Evolutionary conservation across 2,888 invertebrate genomes (phyloP).

Genomic region (Melinopterus prodromus): DNA sequence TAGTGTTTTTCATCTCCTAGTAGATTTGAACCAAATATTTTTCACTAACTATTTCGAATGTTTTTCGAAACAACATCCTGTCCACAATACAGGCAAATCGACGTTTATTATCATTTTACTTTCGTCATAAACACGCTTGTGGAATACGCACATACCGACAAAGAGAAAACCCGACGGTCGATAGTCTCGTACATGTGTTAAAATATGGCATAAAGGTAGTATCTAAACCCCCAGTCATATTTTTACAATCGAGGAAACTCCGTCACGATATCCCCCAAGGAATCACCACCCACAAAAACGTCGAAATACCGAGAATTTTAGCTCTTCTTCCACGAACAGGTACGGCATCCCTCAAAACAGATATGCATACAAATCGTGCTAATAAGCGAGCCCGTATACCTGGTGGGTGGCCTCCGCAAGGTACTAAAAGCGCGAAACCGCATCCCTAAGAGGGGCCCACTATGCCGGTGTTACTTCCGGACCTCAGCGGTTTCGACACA

Average conservation of each 20-base stretch:
- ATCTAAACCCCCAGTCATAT: background rate
- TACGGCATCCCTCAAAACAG: background rate
- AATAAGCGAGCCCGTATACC: background rate
- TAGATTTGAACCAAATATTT: too few relatives aligned
- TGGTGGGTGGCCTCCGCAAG: background rate
- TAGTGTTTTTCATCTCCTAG: too few relatives aligned
- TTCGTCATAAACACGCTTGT: too few relatives aligned
- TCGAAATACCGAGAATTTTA: background rate
- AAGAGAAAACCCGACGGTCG: too few relatives aligned
- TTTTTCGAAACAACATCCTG: too few relatives aligned
- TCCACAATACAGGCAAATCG: too few relatives aligned
- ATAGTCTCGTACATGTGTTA: background rate
- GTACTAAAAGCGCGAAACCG: conserved; percentile 24
- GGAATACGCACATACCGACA: too few relatives aligned
- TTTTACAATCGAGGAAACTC: background rate
- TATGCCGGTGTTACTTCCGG: conserved; percentile 12
- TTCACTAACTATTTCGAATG: too few relatives aligned
- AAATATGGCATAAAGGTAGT: background rate
- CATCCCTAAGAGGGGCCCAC: background rate
- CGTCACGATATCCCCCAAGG: background rate
- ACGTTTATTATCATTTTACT: too few relatives aligned
- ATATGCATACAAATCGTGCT: conserved; percentile 4
- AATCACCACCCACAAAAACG: background rate
- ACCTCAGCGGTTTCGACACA: conserved; percentile 4
- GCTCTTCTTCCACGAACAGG: background rate